Base-by-base conservation (phyloP, 2,888 invertebrate genomes). In the Augochlorella aurata region DNA sequence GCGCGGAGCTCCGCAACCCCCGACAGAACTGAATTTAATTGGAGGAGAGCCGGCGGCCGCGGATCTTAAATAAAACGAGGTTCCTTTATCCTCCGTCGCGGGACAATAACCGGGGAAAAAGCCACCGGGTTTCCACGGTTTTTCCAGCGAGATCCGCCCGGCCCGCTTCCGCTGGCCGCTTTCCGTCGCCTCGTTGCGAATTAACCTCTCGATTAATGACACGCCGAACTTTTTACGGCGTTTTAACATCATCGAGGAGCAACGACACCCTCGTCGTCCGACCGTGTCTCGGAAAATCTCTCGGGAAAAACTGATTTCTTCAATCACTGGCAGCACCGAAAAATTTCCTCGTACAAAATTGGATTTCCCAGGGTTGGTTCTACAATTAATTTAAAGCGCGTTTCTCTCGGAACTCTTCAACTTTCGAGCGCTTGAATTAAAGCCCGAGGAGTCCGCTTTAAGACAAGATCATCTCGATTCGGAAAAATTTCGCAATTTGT, bases 91-190 rank as follows among this genome's bases (percentile, higher is more conserved):
- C 29, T 67, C 63, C 63, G 63, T 47, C 61, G 38, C 38, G 24
- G 74, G 71, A 81, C 81, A 81, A 80, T 81, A 81, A 81, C 81
- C 81, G 71, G 58, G 18, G 81, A 71, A 80, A 65, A 81, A 74
- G 74, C 73, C 70, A 65, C 69, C 52, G 70, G 38, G 18, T 63
- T 50, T 14, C 49, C 79, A 50, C 73, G 49, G 29, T 81, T 74
- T 52, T 66, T 65, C 50, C 66, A 70, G 58, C 70, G 24, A n/a
- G n/a, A 18, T 5, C n/a, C 10, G 5, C 61, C 67, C 52, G 67
- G 66, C 67, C 74, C 67, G 52, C 52, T 71, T 71, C 21, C 50
- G 66, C 61, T 67, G 65, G 29, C 45, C 44, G 45, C 61, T 24
- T 63, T 71, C 52, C 81, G 50, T 73, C 65, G 67, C 38, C 50